These are phyloP conservation scores for Orthosia incerta DNA, from an alignment of 2,888 invertebrate genomes.

Conservation along the genomic window DNA sequence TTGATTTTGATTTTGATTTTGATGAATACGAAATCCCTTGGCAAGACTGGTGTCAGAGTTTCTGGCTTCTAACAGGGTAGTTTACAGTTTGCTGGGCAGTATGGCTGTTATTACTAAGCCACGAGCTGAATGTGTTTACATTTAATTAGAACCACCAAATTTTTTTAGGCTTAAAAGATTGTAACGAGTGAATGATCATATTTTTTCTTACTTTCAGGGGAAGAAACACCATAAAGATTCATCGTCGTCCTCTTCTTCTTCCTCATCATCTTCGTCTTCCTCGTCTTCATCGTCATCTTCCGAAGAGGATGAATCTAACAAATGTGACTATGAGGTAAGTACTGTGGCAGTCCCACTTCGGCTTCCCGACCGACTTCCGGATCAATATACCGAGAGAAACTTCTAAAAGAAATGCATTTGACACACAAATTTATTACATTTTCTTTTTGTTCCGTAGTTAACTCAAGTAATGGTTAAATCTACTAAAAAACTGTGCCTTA, in stretches of 20 bases:
- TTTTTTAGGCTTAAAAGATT: not conserved
- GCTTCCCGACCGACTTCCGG: not conserved
- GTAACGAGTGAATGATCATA: not conserved
- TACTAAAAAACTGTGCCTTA: too few relatives aligned
- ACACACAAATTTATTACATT: not conserved
- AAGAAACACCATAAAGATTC: constrained; percentile 64
- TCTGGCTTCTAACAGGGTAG: too few relatives aligned
- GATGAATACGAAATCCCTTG: too few relatives aligned
- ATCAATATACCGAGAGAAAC: not conserved
- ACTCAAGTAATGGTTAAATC: too few relatives aligned
- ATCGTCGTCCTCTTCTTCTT: constrained; percentile 77
- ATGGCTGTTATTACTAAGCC: too few relatives aligned
- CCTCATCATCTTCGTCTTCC: constrained; percentile 77
- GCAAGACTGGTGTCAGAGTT: too few relatives aligned
- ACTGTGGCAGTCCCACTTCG: constrained; percentile 7
- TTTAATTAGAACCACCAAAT: too few relatives aligned
- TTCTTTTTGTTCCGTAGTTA: too few relatives aligned
- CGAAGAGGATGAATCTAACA: constrained; percentile 60
- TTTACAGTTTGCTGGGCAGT: too few relatives aligned
- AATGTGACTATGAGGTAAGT: constrained; percentile 64
- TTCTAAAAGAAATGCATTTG: not conserved
- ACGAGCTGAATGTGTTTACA: too few relatives aligned
- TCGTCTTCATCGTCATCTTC: constrained; percentile 76
- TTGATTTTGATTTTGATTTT: too few relatives aligned
- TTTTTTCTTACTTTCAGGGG: constrained; percentile 64